These are phyloP conservation scores for Dallia pectoralis DNA, from an alignment of 2,797 vertebrate genomes.

Conservation along the genomic window DNA sequence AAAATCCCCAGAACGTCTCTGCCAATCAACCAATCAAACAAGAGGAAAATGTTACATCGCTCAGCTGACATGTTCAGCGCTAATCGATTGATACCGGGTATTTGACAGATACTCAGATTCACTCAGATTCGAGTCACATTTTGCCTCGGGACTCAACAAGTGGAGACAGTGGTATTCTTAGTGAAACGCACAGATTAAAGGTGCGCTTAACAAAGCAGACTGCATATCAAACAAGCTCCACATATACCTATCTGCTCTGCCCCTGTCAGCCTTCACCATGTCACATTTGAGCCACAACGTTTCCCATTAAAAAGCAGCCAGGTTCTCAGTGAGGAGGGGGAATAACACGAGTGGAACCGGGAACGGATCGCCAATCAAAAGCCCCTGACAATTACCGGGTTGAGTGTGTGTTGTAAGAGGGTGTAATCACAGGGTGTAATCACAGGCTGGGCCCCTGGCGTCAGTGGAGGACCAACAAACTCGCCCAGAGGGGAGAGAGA, in stretches of 20 bases:
- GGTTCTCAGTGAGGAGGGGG: not conserved
- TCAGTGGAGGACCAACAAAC: slow-evolving; percentile 2
- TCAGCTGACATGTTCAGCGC: too few species aligned
- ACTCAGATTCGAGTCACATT: too few species aligned
- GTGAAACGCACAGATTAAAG: not conserved
- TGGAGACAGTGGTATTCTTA: too few species aligned
- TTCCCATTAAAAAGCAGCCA: not conserved
- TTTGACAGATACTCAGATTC: too few species aligned
- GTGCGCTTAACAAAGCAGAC: not conserved
- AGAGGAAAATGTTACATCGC: too few species aligned
- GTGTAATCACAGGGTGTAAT: slow-evolving; percentile 34
- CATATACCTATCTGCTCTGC: not conserved
- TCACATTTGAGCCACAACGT: not conserved
- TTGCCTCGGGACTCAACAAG: too few species aligned
- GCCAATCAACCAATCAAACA: too few species aligned
- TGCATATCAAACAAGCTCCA: not conserved
- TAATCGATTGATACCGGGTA: too few species aligned
- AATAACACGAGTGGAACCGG: slow-evolving; percentile 8
- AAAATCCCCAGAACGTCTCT: too few species aligned
- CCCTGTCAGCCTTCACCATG: not conserved
- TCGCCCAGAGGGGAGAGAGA: not conserved
- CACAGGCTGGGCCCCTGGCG: slow-evolving; percentile 31
- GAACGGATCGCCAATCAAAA: slow-evolving; percentile 37
- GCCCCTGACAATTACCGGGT: slow-evolving; percentile 36
- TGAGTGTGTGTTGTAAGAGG: slow-evolving; percentile 26